A percentile compares a stretch with the other conserved stretches of the same genome.
These are phyloP conservation scores for Parnassius smintheus DNA, from an alignment of 2,888 invertebrate genomes.

Conservation along the genomic window DNA sequence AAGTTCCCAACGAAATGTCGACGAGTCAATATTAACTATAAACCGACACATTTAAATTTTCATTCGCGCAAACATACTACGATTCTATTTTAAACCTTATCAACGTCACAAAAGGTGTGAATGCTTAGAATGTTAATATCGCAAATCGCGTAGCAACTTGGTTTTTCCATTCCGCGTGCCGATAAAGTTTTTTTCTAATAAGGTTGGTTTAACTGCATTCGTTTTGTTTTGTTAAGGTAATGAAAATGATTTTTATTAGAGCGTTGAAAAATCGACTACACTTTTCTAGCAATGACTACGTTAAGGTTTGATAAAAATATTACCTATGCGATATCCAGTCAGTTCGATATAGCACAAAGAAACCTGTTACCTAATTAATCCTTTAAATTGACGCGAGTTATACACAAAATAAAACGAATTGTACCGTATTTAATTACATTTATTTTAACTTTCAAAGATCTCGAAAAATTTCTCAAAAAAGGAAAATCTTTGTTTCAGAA, in stretches of 20 bases:
- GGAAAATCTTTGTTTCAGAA: no score
- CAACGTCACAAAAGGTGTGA: not conserved
- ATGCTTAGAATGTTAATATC: conserved; percentile 21
- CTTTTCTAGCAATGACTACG: conserved; percentile 7
- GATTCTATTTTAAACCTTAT: conserved; percentile 30
- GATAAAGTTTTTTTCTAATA: conserved; percentile 77
- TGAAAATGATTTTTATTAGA: conserved; percentile 28
- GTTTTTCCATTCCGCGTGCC: conserved; percentile 46
- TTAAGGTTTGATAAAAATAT: not conserved
- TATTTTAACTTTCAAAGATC: no score
- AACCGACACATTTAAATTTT: conserved; percentile 47
- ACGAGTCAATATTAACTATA: conserved; percentile 78
- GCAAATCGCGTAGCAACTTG: conserved; percentile 29
- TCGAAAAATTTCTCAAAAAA: no score
- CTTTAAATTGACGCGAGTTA: no score
- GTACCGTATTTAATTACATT: no score
- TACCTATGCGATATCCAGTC: no score
- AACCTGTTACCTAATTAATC: no score
- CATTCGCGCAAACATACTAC: conserved; percentile 23
- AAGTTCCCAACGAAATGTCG: conserved; percentile 75
- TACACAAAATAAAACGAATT: no score
- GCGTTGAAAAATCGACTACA: conserved; percentile 9
- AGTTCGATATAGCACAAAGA: no score
- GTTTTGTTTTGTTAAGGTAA: conserved; percentile 38
- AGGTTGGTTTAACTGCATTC: conserved; percentile 48